Evolutionary conservation across 2,888 invertebrate species (phyloP).

Genomic region (Catocala nupta): DNA sequence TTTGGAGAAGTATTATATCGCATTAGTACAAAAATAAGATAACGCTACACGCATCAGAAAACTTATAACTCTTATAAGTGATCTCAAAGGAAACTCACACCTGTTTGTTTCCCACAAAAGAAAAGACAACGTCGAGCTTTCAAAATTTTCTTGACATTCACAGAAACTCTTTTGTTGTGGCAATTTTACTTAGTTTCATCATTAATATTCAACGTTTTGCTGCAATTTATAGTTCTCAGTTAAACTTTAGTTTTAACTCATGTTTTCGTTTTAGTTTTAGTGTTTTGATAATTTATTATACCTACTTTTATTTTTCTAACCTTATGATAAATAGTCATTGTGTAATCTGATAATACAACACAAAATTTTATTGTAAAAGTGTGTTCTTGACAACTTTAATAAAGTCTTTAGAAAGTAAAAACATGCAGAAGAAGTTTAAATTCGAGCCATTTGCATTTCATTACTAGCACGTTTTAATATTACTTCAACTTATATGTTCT

Average conservation of each 20-base stretch:
- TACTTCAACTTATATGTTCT: no score
- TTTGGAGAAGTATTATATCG: constrained; percentile 1
- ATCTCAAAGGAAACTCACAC: constrained; percentile 33
- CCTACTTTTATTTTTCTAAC: not conserved
- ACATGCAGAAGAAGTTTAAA: no score
- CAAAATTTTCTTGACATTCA: constrained; percentile 21
- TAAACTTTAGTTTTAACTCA: not conserved
- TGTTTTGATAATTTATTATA: not conserved
- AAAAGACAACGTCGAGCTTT: constrained; percentile 5
- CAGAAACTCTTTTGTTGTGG: constrained; percentile 13
- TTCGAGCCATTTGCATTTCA: no score
- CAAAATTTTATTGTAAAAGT: no score
- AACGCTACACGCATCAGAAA: constrained; percentile 27
- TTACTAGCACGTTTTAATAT: no score
- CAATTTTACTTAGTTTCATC: constrained; percentile 19
- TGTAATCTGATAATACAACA: no score
- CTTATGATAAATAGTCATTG: no score
- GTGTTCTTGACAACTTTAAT: no score
- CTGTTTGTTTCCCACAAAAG: constrained; percentile 33
- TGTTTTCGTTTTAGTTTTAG: not conserved
- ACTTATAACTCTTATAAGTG: constrained; percentile 42
- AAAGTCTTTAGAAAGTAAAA: no score
- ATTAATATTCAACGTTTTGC: constrained; percentile 11
- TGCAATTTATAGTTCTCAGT: not conserved
- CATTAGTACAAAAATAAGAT: constrained; percentile 30